phyloP scores from a whole-genome alignment of 1,140 invertebrate species.

The Diachasma alloeum region DNA sequence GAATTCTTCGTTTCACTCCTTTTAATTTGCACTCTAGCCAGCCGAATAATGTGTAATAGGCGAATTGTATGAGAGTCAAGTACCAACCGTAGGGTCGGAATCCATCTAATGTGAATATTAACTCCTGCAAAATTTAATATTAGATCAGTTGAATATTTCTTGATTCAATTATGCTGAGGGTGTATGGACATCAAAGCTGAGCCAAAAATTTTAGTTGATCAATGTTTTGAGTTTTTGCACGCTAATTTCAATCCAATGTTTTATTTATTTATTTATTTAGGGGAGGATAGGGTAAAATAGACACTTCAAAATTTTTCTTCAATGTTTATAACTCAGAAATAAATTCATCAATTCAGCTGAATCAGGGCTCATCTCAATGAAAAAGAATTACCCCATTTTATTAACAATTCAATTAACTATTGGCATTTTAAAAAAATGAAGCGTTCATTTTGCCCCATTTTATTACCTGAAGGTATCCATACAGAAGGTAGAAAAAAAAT shows the following conservation, averaged over 20 bases:
- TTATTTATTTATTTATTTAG: no score
- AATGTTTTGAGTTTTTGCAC: no score
- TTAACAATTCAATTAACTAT: no score
- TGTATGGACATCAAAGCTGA: no score
- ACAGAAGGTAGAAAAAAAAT: conserved; percentile 88
- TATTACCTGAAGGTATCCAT: conserved; percentile 83
- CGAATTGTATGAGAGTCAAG: conserved; percentile 91
- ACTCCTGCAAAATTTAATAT: conserved; percentile 74
- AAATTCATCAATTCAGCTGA: no score
- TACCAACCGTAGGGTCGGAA: conserved; percentile 93
- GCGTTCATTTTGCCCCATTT: not conserved
- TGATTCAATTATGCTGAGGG: not conserved
- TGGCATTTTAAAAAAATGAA: no score
- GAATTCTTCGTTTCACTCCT: conserved; percentile 77
- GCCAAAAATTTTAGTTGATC: no score
- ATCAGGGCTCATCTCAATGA: no score
- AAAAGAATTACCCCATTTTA: conserved; percentile 13
- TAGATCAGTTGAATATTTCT: conserved; percentile 13
- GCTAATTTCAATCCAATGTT: no score
- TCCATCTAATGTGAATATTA: conserved; percentile 89
- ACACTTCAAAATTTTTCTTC: not conserved
- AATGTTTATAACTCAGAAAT: no score
- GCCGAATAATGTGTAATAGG: conserved; percentile 84
- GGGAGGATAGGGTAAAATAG: no score
- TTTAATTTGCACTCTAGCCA: conserved; percentile 76